These are phyloP conservation scores for Dendrocincla fuliginosa DNA, from an alignment of 2,797 vertebrate genomes.

Conservation along the genomic window DNA sequence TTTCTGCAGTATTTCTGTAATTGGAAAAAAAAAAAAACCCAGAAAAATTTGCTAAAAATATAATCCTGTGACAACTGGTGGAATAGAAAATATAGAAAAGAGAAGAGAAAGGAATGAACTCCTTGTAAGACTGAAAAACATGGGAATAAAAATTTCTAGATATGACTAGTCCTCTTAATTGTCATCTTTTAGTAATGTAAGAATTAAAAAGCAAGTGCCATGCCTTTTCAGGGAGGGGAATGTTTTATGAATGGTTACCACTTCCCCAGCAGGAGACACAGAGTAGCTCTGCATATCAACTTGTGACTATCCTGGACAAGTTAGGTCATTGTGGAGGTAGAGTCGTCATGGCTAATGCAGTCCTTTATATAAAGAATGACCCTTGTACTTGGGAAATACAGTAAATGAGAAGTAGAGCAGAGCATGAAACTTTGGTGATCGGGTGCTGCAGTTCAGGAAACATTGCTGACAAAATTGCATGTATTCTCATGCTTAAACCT, in stretches of 20 bases:
- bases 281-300: not conserved
- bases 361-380: accelerated
- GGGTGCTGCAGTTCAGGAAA: not conserved
- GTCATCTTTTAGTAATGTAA: not conserved
- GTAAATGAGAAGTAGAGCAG: not conserved
- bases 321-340: not conserved
- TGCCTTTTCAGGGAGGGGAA: not conserved
- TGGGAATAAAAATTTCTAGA: not conserved
- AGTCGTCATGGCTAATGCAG: too few relatives aligned
- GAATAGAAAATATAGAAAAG: not conserved
- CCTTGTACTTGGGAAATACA: not conserved
- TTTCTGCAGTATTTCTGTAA: not conserved
- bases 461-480: not conserved
- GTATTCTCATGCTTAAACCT: not conserved
- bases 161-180: not conserved
- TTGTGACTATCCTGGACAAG: not conserved
- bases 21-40: not conserved
- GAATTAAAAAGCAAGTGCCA: not conserved
- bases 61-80: not conserved
- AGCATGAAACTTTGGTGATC: not conserved
- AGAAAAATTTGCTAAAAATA: not conserved
- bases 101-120: not conserved
- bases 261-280: not conserved
- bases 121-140: not conserved
- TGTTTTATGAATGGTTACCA: not conserved